Evolutionary conservation across 2,797 vertebrate species (phyloP), one percentile per base, ranked within the genome.

Genomic region (Lerista edwardsae): DNA sequence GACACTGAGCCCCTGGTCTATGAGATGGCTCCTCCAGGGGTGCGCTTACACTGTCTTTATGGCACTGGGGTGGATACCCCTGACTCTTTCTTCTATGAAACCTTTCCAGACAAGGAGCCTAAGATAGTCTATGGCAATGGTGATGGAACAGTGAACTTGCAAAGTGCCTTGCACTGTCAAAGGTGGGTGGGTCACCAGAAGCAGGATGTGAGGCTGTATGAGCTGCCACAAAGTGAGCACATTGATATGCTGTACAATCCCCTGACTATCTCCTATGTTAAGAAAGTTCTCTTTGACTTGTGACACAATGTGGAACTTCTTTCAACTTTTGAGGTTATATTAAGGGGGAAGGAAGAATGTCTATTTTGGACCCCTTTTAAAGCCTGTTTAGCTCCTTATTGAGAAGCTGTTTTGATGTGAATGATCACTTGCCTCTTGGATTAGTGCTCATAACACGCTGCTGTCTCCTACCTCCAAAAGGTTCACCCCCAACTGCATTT

Each of bases 131-230:
- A 92, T 10, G 97, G 98, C 0, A 94, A 98, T 0, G 99, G 99
- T 0, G 99, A 99, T 0, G 99, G 99, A 1, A 99, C 99, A 0
- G 99, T 99, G 44, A 99, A 99, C 94, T 84, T 99, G 80, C 88
- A 91, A 80, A 99, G 98, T 84, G 97, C 97, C 82, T 87, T 96
- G 82, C 97, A 98, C 9, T 99, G 99, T 86, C 92, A 84, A 4
- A 96, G 94, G 51, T 99, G 99, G 99, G 84, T 74, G 2, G 91
- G 90, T 8, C 91, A 29, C 88, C 98, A 99, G 80, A 94, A 97
- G n/a, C 96, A 98, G 59, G 90, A 95, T 0, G 97, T 99, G 47
- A 83, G 29, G 0, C 23, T 99, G 39, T 61, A 95, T 1, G 97
- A 97, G 91, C 96, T 99, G 9, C 96, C 96, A 0, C 96, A 96